A percentile compares a stretch with the other conserved stretches of the same genome.
Conservation (phyloP, 2,113 vertebrate species). For the Onychostoma macrolepis region DNA sequence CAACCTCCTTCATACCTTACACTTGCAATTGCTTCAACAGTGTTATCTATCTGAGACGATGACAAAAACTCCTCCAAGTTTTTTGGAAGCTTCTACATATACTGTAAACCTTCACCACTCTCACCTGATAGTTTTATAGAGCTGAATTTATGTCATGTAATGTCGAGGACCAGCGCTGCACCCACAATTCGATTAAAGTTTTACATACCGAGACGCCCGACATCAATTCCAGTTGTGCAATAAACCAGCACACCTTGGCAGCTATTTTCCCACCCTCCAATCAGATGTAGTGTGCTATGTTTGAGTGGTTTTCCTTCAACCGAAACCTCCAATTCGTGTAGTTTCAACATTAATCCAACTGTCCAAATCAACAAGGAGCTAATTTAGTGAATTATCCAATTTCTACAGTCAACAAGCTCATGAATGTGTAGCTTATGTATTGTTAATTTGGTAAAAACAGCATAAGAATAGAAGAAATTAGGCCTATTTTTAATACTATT, state of each 20-base stretch:
- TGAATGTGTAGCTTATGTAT: neutral
- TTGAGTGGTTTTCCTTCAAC: neutral
- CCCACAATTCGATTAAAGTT: slow-evolving; percentile 48
- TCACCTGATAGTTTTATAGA: slow-evolving; percentile 45
- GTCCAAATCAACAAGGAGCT: neutral
- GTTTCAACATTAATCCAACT: neutral
- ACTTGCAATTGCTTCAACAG: neutral
- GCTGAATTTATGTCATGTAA: slow-evolving; percentile 41
- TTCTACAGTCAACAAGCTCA: neutral
- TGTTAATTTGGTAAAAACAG: neutral
- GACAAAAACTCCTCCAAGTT: neutral
- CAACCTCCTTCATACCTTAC: neutral
- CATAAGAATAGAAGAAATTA: neutral
- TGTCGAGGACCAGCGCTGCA: slow-evolving; percentile 20
- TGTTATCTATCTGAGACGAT: neutral
- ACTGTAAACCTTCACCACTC: slow-evolving; percentile 30
- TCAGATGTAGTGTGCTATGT: neutral
- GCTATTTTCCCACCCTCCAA: slow-evolving; percentile 32
- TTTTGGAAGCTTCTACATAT: slow-evolving; percentile 28
- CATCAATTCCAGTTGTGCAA: slow-evolving; percentile 37
- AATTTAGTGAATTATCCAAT: slow-evolving; percentile 5
- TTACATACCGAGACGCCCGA: slow-evolving; percentile 38
- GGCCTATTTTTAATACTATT: neutral
- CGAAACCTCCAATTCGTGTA: neutral
- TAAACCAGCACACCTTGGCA: slow-evolving; percentile 39